Conservation (phyloP, 1,140 invertebrate genomes). For the Elysia chlorotica region DNA sequence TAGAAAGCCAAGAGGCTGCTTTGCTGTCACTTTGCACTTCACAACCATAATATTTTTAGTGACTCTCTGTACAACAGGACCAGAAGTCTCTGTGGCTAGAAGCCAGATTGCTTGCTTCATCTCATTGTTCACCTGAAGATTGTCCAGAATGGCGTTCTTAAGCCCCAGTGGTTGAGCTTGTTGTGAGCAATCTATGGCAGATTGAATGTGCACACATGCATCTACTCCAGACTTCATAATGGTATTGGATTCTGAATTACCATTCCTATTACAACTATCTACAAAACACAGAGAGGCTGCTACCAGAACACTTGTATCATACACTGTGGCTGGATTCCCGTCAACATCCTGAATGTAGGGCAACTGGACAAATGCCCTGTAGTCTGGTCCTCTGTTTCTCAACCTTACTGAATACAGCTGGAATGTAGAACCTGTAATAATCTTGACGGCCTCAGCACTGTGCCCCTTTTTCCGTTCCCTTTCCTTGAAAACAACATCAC, state of each 20-base stretch:
- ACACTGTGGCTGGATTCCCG: constrained; percentile 62
- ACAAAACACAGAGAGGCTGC: constrained; percentile 72
- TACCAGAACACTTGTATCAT: constrained; percentile 59
- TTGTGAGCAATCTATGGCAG: constrained; percentile 71
- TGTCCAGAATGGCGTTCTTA: constrained; percentile 72
- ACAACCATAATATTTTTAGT: constrained; percentile 80
- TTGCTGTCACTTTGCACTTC: constrained; percentile 73
- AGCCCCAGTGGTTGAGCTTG: constrained; percentile 71
- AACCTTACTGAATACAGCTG: constrained; percentile 76
- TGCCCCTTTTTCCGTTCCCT: constrained; percentile 70
- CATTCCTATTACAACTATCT: constrained; percentile 65
- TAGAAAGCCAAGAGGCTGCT: constrained; percentile 76
- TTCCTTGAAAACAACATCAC: constrained; percentile 74
- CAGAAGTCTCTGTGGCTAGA: constrained; percentile 70
- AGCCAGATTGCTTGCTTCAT: constrained; percentile 74
- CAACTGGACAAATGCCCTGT: constrained; percentile 77
- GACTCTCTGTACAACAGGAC: constrained; percentile 76
- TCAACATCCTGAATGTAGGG: constrained; percentile 65
- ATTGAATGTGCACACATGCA: constrained; percentile 73
- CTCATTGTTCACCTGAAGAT: constrained; percentile 69
- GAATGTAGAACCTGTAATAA: constrained; percentile 69
- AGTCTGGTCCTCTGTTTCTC: constrained; percentile 73
- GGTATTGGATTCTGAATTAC: constrained; percentile 17
- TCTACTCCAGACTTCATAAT: constrained; percentile 26
- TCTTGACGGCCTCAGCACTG: constrained; percentile 72